Conservation (phyloP, 1,140 invertebrate genomes). For the Drosophila oshimai region DNA sequence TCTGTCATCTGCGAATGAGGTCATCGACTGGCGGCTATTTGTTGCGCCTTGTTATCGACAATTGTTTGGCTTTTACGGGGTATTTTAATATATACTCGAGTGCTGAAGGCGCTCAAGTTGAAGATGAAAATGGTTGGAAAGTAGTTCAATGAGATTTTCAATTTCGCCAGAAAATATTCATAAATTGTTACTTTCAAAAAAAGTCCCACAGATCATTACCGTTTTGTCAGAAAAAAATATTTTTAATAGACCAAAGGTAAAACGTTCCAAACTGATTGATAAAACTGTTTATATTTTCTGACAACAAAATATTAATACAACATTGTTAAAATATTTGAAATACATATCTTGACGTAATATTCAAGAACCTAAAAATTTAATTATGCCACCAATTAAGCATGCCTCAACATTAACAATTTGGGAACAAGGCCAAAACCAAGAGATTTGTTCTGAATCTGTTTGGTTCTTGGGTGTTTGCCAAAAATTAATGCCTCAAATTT, state of each 20-base stretch:
- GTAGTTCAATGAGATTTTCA: background rate
- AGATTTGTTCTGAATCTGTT: conserved; percentile 17
- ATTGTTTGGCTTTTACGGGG: conserved; percentile 29
- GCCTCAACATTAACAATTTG: conserved; percentile 31
- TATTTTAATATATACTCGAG: conserved; percentile 34
- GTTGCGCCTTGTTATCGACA: conserved; percentile 39
- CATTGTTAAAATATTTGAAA: conserved; percentile 15
- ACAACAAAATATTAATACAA: background rate
- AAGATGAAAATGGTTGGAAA: conserved; percentile 17
- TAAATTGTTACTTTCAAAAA: background rate
- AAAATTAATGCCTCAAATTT: conserved; percentile 19
- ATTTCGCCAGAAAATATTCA: background rate
- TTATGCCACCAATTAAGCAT: conserved; percentile 35
- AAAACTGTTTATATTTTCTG: background rate
- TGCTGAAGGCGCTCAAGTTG: conserved; percentile 2
- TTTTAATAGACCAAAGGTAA: too few species aligned
- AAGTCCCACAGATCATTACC: background rate
- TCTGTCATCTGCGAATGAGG: conserved; percentile 39
- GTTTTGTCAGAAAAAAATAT: too few species aligned
- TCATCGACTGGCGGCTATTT: conserved; percentile 37
- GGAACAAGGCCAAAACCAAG: conserved; percentile 24
- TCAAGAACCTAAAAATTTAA: conserved; percentile 2
- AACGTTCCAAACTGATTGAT: too few species aligned
- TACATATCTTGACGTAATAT: background rate
- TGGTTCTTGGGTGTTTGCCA: conserved; percentile 23